phyloP scores from a whole-genome alignment of 1,140 invertebrate genomes.

The Drosophila tsacasi region DNA sequence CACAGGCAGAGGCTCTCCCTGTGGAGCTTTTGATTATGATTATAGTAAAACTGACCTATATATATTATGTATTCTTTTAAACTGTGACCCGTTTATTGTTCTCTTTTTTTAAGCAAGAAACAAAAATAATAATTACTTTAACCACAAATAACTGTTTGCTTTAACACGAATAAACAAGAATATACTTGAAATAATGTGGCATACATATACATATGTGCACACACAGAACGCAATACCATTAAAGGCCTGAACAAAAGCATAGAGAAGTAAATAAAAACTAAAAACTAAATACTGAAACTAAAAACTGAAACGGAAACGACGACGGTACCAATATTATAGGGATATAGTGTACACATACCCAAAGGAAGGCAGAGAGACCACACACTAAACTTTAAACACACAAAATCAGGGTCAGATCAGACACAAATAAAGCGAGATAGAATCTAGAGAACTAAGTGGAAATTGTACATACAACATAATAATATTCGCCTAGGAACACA shows the following conservation, averaged over 20 bases:
- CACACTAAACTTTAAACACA: not conserved
- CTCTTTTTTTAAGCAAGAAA: not conserved
- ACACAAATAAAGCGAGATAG: not conserved
- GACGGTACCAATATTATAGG: slow-evolving; percentile 12
- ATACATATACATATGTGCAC: slow-evolving; percentile 7
- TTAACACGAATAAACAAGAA: not conserved
- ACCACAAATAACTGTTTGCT: slow-evolving; percentile 20
- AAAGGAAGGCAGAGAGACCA: not conserved
- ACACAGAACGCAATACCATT: slow-evolving; percentile 39
- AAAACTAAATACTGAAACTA: no score
- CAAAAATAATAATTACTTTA: slow-evolving; percentile 19
- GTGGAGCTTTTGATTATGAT: not conserved
- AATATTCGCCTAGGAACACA: slow-evolving; percentile 10
- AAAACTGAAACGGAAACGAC: slow-evolving; percentile 1
- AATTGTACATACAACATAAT: slow-evolving; percentile 40
- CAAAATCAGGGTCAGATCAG: slow-evolving; percentile 19
- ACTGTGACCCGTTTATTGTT: slow-evolving; percentile 36
- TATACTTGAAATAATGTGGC: slow-evolving; percentile 32
- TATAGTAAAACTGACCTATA: not conserved
- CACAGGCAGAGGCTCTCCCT: not conserved
- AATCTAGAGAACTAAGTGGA: slow-evolving; percentile 23
- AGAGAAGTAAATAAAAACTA: not conserved
- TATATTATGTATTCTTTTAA: slow-evolving; percentile 15
- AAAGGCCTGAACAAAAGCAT: slow-evolving; percentile 36
- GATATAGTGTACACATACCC: not conserved